Evolutionary conservation across 2,797 vertebrate genomes (phyloP).

Genomic region (Lagothrix lagotricha): DNA sequence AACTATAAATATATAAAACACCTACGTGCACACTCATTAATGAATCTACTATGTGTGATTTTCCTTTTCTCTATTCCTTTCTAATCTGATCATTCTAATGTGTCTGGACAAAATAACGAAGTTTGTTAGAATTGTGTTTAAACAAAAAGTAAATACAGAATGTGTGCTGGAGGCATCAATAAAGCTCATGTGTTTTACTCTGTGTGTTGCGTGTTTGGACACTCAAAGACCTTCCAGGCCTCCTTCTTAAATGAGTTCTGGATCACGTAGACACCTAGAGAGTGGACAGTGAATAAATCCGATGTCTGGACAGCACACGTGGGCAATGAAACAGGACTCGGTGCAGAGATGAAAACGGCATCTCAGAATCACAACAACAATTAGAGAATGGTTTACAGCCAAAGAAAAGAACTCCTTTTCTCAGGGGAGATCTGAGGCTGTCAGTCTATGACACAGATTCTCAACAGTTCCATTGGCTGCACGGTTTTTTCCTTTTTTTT

Average conservation of each 20-base stretch:
- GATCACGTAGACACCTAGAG: background rate
- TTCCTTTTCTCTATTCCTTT: background rate
- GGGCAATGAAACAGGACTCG: background rate
- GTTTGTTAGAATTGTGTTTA: background rate
- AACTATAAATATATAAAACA: background rate
- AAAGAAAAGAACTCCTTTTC: background rate
- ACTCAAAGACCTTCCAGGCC: fast-evolving
- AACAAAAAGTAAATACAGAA: background rate
- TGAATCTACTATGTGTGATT: background rate
- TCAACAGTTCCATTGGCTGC: fast-evolving
- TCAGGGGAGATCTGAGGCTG: fast-evolving
- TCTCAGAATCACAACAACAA: background rate
- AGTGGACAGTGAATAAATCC: no score
- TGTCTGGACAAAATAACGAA: background rate
- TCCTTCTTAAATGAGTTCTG: background rate
- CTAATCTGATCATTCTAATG: background rate
- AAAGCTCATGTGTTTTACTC: fast-evolving
- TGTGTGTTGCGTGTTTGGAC: background rate
- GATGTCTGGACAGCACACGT: fast-evolving
- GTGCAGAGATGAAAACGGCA: background rate
- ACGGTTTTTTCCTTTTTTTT: fast-evolving
- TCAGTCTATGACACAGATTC: fast-evolving
- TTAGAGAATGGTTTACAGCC: background rate
- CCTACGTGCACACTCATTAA: fast-evolving
- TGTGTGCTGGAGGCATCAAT: fast-evolving